Conservation (phyloP, 2,888 invertebrate species). For the Lycaena phlaeas region DNA sequence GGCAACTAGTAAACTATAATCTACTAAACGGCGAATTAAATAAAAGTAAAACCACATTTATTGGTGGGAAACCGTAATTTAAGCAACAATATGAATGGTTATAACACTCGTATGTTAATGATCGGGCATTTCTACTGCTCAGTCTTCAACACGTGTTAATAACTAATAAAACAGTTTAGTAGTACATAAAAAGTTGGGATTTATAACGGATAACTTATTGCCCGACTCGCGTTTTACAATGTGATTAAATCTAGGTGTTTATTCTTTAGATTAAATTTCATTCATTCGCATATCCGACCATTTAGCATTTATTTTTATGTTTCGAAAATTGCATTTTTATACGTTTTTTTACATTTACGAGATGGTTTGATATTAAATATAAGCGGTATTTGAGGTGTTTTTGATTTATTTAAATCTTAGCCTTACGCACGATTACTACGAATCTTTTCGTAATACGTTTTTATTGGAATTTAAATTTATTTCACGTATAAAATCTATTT, state of each 20-base stretch:
- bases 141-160: slow-evolving; percentile 70
- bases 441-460: too few relatives aligned
- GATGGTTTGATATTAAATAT: not conserved
- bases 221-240: slow-evolving; percentile 38
- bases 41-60: not conserved
- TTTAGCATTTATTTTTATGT: slow-evolving; percentile 5
- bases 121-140: slow-evolving; percentile 61
- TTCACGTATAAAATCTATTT: too few relatives aligned
- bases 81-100: slow-evolving; percentile 26
- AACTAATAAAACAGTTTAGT: slow-evolving; percentile 69
- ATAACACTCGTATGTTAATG: slow-evolving; percentile 53
- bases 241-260: slow-evolving; percentile 31
- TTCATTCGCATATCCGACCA: slow-evolving; percentile 24
- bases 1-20: too few relatives aligned
- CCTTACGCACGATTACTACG: not conserved
- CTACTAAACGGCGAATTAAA: too few relatives aligned
- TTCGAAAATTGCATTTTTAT: slow-evolving; percentile 3
- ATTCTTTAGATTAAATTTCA: slow-evolving; percentile 27
- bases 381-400: not conserved
- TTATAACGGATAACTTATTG: slow-evolving; percentile 63
- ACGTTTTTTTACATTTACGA: slow-evolving; percentile 1
- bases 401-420: slow-evolving; percentile 4
- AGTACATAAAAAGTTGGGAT: slow-evolving; percentile 71
- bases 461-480: too few relatives aligned
- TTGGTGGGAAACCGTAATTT: slow-evolving; percentile 28